These are phyloP conservation scores for Cyclura pinguis DNA, from an alignment of 2,797 vertebrate genomes.

Conservation along the genomic window DNA sequence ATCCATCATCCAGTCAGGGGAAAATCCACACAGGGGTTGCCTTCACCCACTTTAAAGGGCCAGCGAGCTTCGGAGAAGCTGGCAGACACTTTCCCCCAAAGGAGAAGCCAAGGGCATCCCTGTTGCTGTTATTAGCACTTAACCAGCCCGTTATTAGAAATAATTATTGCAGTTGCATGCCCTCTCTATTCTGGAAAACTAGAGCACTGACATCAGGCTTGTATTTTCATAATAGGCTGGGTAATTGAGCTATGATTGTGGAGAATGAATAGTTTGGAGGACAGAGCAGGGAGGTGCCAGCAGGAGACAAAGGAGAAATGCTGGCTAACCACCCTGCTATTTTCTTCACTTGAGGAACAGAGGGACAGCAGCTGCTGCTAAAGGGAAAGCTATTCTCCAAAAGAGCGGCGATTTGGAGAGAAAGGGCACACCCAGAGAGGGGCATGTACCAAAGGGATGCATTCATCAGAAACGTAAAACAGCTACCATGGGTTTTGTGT, in stretches of 20 bases:
- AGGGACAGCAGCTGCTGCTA: neutral
- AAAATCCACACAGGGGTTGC: neutral
- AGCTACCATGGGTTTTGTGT: neutral
- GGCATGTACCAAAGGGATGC: neutral
- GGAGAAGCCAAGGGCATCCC: neutral
- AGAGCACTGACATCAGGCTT: neutral
- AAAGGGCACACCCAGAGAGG: neutral
- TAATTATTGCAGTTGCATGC: neutral
- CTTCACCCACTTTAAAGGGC: neutral
- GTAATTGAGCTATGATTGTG: slow-evolving; percentile 12
- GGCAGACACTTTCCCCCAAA: neutral
- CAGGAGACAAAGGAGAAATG: neutral
- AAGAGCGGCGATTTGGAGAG: neutral
- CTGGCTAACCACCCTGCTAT: neutral
- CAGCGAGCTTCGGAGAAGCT: neutral
- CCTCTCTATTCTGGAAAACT: neutral
- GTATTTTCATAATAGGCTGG: neutral
- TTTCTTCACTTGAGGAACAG: neutral
- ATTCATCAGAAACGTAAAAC: neutral
- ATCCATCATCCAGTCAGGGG: neutral
- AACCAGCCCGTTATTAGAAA: neutral
- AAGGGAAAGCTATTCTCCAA: neutral
- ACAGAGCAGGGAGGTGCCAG: neutral
- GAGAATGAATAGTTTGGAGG: neutral
- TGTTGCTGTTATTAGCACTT: neutral